Conservation (phyloP, 2,113 vertebrate genomes). For the Rafetus swinhoei region DNA sequence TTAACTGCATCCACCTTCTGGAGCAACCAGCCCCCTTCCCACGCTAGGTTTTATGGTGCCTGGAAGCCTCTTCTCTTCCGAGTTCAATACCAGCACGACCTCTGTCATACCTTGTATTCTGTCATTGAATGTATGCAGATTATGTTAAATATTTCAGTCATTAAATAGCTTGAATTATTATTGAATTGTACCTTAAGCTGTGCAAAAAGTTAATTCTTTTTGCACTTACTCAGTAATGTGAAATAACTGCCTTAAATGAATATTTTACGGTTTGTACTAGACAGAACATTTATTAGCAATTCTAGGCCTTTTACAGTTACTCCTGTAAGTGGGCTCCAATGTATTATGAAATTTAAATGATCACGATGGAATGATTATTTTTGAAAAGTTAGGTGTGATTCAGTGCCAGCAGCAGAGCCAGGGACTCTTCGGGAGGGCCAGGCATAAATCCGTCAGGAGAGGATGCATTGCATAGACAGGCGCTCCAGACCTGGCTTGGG, state of each 20-base stretch:
- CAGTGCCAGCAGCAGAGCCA: rapidly evolving
- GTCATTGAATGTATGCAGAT: slow-evolving; percentile 58
- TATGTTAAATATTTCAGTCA: slow-evolving; percentile 73
- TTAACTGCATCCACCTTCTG: not conserved
- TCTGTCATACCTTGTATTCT: not conserved
- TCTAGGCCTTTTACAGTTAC: slow-evolving; percentile 76
- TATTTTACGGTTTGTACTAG: slow-evolving; percentile 76
- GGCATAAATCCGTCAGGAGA: not conserved
- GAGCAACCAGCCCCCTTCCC: not conserved
- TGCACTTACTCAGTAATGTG: slow-evolving; percentile 42
- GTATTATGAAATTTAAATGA: not conserved
- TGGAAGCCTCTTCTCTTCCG: rapidly evolving
- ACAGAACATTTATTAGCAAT: slow-evolving; percentile 83
- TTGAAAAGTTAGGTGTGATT: not conserved
- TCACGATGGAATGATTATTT: not conserved
- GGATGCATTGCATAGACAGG: not conserved
- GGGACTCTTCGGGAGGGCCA: not conserved
- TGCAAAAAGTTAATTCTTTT: slow-evolving; percentile 71
- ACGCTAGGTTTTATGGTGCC: not conserved
- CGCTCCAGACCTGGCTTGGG: not conserved
- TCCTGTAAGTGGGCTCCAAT: slow-evolving; percentile 34
- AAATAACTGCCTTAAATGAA: slow-evolving; percentile 68
- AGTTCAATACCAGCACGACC: not conserved
- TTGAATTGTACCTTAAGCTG: slow-evolving; percentile 60
- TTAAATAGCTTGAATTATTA: slow-evolving; percentile 68